Percentiles rank a stretch among this genome's conserved stretches.
Evolutionary conservation across 53 echinoderm and acorn worm species (phyloP).

Genomic region (Astropecten irregularis): DNA sequence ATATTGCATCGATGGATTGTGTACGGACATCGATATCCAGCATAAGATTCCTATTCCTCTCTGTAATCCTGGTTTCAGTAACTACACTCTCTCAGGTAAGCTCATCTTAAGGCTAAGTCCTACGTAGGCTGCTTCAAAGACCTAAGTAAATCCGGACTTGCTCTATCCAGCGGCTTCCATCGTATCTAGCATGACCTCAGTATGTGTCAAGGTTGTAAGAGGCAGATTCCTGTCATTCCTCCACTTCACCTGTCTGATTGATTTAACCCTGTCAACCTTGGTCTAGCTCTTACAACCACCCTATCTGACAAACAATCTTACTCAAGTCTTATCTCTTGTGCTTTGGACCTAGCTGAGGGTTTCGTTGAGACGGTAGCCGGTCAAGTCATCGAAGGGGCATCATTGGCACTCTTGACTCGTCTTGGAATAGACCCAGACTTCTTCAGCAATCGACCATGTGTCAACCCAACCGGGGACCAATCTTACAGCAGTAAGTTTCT

Average conservation of each 20-base stretch:
- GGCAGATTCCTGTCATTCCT: too few relatives aligned
- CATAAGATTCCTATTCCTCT: slow-evolving; percentile 34
- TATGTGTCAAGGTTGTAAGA: too few relatives aligned
- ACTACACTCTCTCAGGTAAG: slow-evolving; percentile 24
- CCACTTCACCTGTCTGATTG: too few relatives aligned
- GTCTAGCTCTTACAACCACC: too few relatives aligned
- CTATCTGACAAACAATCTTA: too few relatives aligned
- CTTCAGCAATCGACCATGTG: not conserved
- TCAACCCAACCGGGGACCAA: not conserved
- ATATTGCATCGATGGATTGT: slow-evolving; percentile 39
- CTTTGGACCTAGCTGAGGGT: not conserved
- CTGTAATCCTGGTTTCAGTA: slow-evolving; percentile 39
- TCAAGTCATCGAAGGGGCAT: slow-evolving; percentile 20
- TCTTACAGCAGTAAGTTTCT: slow-evolving; percentile 14
- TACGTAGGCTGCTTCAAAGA: too few relatives aligned
- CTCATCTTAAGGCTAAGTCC: too few relatives aligned
- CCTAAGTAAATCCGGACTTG: too few relatives aligned
- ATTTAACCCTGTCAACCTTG: too few relatives aligned
- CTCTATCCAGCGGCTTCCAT: too few relatives aligned
- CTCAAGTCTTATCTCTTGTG: too few relatives aligned
- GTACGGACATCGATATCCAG: slow-evolving; percentile 9
- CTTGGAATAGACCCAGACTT: slow-evolving; percentile 38
- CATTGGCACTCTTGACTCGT: not conserved
- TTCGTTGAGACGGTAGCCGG: slow-evolving; percentile 30
- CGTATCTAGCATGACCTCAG: too few relatives aligned